These are phyloP conservation scores for Delichon dasypus DNA, from an alignment of 2,797 vertebrate genomes.

Conservation along the genomic window DNA sequence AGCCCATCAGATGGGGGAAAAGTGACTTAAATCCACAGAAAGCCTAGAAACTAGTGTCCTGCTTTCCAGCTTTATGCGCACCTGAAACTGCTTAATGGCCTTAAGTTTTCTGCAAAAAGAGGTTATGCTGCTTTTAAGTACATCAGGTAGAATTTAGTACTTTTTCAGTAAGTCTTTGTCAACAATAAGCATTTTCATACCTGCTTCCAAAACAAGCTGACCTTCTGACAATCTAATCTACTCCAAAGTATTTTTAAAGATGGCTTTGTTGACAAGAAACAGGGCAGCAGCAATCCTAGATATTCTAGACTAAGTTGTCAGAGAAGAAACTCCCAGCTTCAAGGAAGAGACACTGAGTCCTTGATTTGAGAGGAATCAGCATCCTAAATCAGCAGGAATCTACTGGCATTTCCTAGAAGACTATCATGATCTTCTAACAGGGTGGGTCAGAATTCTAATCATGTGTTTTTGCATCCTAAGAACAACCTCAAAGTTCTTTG, in stretches of 20 bases:
- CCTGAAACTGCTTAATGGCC: neutral
- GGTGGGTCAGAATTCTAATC: neutral
- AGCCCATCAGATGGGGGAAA: neutral
- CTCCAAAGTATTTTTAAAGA: neutral
- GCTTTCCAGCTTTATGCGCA: neutral
- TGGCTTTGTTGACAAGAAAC: neutral
- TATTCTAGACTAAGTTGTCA: neutral
- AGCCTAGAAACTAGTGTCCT: neutral
- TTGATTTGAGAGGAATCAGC: neutral
- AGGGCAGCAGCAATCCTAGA: neutral
- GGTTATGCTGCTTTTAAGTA: neutral
- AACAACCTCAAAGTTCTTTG: neutral
- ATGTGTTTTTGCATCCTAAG: neutral
- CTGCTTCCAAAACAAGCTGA: neutral
- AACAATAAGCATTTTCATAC: neutral
- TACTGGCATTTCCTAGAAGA: neutral
- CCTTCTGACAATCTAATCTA: neutral
- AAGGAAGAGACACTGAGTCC: neutral
- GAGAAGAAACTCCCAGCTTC: neutral
- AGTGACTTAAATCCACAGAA: neutral
- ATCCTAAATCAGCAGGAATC: neutral
- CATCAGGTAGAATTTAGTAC: neutral
- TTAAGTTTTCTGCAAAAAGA: neutral
- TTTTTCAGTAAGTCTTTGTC: neutral
- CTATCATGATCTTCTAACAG: neutral